Evolutionary conservation across 2,888 invertebrate species (phyloP), one percentile per base, ranked within the genome.

Genomic region (Diogma glabrata): DNA sequence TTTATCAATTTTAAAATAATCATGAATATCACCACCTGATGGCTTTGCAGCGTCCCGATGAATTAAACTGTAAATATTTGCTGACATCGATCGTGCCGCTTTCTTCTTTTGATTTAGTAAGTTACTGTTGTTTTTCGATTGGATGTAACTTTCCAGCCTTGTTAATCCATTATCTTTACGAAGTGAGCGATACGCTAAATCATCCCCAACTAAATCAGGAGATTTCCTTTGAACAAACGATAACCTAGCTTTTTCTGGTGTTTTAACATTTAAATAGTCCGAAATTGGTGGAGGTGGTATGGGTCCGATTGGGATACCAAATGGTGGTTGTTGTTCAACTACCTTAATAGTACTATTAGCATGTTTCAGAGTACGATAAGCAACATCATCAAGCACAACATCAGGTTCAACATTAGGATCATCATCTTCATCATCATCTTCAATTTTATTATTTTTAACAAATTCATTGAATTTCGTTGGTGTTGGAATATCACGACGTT

Each of bases 231-330:
- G 78, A 57, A 80, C 74, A 65, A 81, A 82, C 38, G 77, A 69
- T 4, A 82, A 77, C 50, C 81, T 74, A 10, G 69, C 69, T 52
- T 71, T 75, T 60, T 78, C 77, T 3, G 86, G 84, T 12, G 76
- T 77, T n/a, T 76, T 77, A 2, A 83, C 84, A 63, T 90, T 89
- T 51, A 92, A 73, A 63, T 93, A 93, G 66, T 92, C 90, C 59
- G 82, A 87, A 54, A 82, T 81, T 0, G 89, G 78, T 5, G 88
- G 84, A 2, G 84, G 81, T 1, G 85, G 78, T 19, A 90, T 82
- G 10, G 90, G 90, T 3, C 88, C 87, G 30, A 91, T 66, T 0
- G 92, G 92, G 62, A 93, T 92, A 17, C 92, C 92, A 65, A 93
- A 93, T 2, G 87, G 90, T 30, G 88, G 90, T 63, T 92, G 92